Conservation (phyloP, 2,888 invertebrate genomes). For the Drosophila imparisetae region DNA sequence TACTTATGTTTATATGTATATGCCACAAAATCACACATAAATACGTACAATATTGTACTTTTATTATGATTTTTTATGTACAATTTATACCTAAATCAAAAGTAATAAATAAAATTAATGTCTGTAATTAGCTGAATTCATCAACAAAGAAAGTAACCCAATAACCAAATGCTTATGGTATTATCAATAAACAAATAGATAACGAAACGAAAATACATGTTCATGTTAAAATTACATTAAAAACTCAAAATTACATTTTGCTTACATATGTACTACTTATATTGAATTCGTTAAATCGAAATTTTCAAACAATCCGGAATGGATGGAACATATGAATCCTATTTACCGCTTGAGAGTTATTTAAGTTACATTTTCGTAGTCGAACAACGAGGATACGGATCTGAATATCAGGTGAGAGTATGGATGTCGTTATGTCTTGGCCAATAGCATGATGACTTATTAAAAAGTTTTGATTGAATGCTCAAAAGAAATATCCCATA, state of each 20-base stretch:
- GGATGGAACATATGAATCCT: background rate
- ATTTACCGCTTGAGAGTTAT: background rate
- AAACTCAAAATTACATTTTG: slow-evolving; percentile 57
- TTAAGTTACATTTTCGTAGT: background rate
- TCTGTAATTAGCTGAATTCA: slow-evolving; percentile 73
- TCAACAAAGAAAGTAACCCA: slow-evolving; percentile 57
- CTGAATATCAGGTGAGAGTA: background rate
- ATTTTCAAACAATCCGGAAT: background rate
- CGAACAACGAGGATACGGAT: background rate
- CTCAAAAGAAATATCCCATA: background rate
- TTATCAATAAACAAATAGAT: slow-evolving; percentile 71
- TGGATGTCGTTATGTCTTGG: background rate
- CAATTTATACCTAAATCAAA: slow-evolving; percentile 65
- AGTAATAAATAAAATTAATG: slow-evolving; percentile 62
- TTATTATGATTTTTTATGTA: slow-evolving; percentile 67
- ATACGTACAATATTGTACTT: slow-evolving; percentile 63
- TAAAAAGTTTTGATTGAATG: background rate
- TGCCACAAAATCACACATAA: slow-evolving; percentile 51
- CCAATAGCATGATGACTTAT: background rate
- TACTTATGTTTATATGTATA: slow-evolving; percentile 59
- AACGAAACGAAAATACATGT: slow-evolving; percentile 66
- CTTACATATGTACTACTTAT: slow-evolving; percentile 59
- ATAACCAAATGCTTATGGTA: slow-evolving; percentile 65
- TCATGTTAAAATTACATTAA: slow-evolving; percentile 68
- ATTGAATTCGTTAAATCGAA: slow-evolving; percentile 35